Evolutionary conservation across 2,113 vertebrate species (phyloP).

Genomic region (Scortum barcoo): DNA sequence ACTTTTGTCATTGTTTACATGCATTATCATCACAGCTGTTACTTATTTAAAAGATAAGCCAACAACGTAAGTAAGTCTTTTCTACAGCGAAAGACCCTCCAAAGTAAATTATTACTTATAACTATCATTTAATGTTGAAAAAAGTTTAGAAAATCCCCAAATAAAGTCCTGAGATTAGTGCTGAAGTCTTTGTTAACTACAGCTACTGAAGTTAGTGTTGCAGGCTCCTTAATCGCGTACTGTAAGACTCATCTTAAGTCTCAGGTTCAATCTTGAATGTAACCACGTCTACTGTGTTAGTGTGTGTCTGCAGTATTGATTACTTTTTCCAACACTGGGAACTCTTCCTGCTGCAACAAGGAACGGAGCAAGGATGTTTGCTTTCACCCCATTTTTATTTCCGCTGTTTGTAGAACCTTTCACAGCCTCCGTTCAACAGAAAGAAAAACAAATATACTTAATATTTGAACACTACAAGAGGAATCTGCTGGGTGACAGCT

Average conservation of each 20-base stretch:
- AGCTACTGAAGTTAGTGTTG: constrained; percentile 23
- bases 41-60: constrained; percentile 10
- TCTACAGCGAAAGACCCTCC: background rate
- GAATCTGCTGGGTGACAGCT: background rate
- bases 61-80: constrained; percentile 4
- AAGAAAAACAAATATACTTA: background rate
- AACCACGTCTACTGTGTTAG: constrained; percentile 20
- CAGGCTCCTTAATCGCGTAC: constrained; percentile 25
- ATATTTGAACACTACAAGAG: constrained; percentile 1
- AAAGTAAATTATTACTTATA: background rate
- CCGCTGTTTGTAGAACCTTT: background rate
- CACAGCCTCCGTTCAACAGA: background rate
- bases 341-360: constrained; percentile 4
- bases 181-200: background rate
- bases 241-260: constrained; percentile 42
- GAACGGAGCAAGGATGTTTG: background rate
- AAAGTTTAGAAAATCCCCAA: background rate
- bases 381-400: background rate
- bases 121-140: background rate
- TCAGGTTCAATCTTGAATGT: constrained; percentile 64
- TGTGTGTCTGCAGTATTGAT: constrained; percentile 30
- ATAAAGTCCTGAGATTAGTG: background rate
- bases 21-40: constrained; percentile 20
- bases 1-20: constrained; percentile 49
- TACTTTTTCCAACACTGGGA: background rate